These are phyloP conservation scores for Rhagium mordax DNA, from an alignment of 2,888 invertebrate species.

Conservation along the genomic window DNA sequence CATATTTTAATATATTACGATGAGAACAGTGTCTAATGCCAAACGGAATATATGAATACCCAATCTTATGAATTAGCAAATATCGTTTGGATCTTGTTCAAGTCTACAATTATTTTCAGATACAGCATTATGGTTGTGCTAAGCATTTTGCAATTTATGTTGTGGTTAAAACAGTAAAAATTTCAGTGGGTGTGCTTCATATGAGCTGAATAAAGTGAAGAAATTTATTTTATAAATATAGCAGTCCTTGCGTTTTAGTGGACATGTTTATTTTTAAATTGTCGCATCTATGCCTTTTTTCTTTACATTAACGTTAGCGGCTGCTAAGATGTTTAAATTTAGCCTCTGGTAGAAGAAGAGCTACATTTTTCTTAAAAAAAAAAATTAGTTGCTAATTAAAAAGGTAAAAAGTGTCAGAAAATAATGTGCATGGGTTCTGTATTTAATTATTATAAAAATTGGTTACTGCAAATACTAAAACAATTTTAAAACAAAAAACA, in stretches of 20 bases:
- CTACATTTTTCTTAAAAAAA: too few species aligned
- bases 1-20: not conserved
- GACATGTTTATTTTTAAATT: conserved; percentile 10
- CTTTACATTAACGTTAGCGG: too few species aligned
- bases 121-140: conserved; percentile 9
- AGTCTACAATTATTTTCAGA: conserved; percentile 22
- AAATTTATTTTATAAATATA: conserved; percentile 21
- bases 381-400: too few species aligned
- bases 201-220: conserved; percentile 15
- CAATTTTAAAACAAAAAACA: too few species aligned
- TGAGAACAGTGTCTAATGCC: not conserved
- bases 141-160: conserved; percentile 18
- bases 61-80: conserved; percentile 18
- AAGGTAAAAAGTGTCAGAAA: too few species aligned
- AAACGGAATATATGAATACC: not conserved
- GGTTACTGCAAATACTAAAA: too few species aligned
- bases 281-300: too few species aligned
- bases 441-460: too few species aligned
- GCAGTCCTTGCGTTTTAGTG: not conserved
- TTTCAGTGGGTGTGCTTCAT: conserved; percentile 1
- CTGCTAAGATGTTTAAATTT: too few species aligned
- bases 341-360: too few species aligned
- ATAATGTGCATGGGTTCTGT: too few species aligned
- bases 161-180: conserved; percentile 15
- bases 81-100: conserved; percentile 18